Evolutionary conservation across 2,797 vertebrate species (phyloP).

Genomic region (Eulemur albifrons): DNA sequence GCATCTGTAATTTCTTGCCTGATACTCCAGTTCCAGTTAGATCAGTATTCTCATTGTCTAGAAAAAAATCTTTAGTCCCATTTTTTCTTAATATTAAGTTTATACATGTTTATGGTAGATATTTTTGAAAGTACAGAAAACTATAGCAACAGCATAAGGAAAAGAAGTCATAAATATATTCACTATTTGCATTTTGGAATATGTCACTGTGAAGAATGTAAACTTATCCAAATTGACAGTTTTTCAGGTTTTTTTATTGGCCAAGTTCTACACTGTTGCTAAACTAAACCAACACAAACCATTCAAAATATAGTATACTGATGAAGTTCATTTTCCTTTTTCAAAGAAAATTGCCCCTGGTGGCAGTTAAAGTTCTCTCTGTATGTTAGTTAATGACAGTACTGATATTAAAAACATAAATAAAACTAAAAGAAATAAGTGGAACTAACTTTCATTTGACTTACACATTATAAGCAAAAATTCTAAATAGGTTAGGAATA

Average conservation of each 20-base stretch:
- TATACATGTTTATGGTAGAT: background rate
- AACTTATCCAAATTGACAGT: background rate
- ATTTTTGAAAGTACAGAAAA: slow-evolving; percentile 10
- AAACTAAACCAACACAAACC: background rate
- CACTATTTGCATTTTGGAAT: background rate
- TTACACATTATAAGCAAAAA: background rate
- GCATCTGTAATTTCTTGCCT: background rate
- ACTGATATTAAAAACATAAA: background rate
- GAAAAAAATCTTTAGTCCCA: background rate
- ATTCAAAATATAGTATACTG: background rate
- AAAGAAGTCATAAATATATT: background rate
- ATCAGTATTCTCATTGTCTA: background rate
- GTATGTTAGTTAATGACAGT: background rate
- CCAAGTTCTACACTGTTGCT: background rate
- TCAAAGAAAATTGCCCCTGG: accelerated
- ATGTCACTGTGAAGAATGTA: background rate
- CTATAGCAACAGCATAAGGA: background rate
- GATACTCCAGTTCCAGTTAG: background rate
- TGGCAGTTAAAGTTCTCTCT: background rate
- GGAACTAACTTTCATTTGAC: background rate
- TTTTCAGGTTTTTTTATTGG: background rate
- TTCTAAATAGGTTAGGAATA: background rate
- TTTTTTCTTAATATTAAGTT: background rate
- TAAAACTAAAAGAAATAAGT: background rate
- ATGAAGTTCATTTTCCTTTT: background rate